Base-by-base conservation (phyloP, 2,113 vertebrate genomes). In the Poicephalus gulielmi region DNA sequence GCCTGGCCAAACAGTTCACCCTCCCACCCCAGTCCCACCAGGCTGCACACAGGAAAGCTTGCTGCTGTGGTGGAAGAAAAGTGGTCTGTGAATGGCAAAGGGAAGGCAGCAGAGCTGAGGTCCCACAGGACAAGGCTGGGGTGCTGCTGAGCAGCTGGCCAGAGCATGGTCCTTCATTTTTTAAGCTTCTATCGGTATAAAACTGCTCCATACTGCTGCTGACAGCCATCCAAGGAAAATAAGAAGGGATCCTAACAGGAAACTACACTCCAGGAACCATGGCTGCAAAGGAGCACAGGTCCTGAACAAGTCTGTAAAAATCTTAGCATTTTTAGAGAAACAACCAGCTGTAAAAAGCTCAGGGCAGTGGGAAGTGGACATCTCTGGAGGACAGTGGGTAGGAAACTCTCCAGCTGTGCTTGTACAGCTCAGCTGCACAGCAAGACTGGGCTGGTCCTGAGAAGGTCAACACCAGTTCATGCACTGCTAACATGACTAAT, bases 21-120 rank as follows among this genome's bases (percentile, higher is more conserved):
- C 37, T 52, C 5, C 10, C 6, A 3, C 33, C 23, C 53, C 4
- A 2, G 17, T 74, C 28, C 64, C 20, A 11, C 44, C 3, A 24
- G 74, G 74, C 85, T 75, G 66, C 19, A 15, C 25, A 5, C 13
- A 64, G 43, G 73, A 28, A 8, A 35, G 41, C 8, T 28, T 10
- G 0, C 14, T 1, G 0, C 2, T 0, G 3, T 10, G 28, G 11
- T 4, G 30, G 33, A 23, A 25, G 37, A 75, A 86, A 22, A 17
- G 20, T 2, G 3, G 8, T 33, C 33, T 43, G 59, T 30, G 67
- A 71, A 70, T 15, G 17, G 35, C 52, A 33, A 30, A 35, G 37
- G 28, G 31, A 70, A 23, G 5, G 4, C 5, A 2, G 23, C 25
- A 81, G n/a, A 52, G 20, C 22, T 41, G 31, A 33, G 15, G 19